Evolutionary conservation across 2,888 invertebrate genomes (phyloP).

Genomic region (Lathronympha strigana): DNA sequence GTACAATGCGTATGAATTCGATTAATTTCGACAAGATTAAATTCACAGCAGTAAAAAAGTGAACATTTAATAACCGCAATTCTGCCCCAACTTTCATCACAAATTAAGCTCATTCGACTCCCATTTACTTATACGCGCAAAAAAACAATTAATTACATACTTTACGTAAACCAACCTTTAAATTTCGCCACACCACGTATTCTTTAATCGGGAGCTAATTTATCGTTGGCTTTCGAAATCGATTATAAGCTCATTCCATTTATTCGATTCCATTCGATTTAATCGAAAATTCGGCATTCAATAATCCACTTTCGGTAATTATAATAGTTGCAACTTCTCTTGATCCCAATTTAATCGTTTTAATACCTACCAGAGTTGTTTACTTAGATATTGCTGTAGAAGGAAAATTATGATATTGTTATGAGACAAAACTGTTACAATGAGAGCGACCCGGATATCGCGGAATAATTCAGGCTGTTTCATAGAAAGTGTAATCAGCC

Average conservation of each 20-base stretch:
- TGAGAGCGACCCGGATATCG: too few relatives aligned
- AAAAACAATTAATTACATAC: constrained; percentile 20
- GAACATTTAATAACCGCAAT: constrained; percentile 13
- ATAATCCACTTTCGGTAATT: constrained; percentile 11
- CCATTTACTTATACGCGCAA: constrained; percentile 12
- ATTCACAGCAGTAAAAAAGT: constrained; percentile 7
- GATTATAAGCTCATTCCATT: constrained; percentile 23
- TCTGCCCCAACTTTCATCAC: constrained; percentile 15
- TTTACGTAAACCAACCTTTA: constrained; percentile 19
- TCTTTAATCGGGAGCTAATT: constrained; percentile 24
- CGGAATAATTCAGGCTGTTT: too few relatives aligned
- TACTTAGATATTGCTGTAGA: too few relatives aligned
- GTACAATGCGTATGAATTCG: too few relatives aligned
- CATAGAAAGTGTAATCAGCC: too few relatives aligned
- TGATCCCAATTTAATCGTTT: too few relatives aligned
- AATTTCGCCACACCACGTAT: constrained; percentile 24
- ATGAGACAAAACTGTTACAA: too few relatives aligned
- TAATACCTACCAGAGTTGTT: too few relatives aligned
- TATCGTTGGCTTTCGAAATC: constrained; percentile 34
- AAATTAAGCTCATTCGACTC: constrained; percentile 17
- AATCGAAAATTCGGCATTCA: too few relatives aligned
- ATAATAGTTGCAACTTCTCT: not conserved
- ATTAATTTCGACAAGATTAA: not conserved
- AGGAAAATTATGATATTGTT: too few relatives aligned
- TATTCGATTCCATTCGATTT: constrained; percentile 29